Evolutionary conservation across 2,797 vertebrate genomes (phyloP), one percentile per base, ranked within the genome.

Genomic region (Urosaurus nigricauda): DNA sequence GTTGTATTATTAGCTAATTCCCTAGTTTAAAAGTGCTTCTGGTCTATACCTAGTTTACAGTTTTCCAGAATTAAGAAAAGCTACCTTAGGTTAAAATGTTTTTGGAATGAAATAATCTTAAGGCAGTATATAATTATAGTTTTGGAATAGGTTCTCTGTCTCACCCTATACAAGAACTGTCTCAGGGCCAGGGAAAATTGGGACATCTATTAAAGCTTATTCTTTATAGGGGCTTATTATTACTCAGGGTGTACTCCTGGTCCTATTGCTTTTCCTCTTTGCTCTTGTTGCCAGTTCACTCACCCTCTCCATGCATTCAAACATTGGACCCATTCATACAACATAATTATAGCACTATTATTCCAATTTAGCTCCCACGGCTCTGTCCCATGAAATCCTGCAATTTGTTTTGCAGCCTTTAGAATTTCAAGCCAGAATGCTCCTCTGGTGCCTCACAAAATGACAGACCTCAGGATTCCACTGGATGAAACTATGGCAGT

Each of bases 1-100:
- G 94, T 90, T 95, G 90, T 83, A 90, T 95, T 96, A 97, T 96
- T 96, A 95, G 91, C 91, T 95, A 96, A 95, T 94, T 95, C 92
- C 91, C 89, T 94, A 63, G 40, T 75, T 94, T 93, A 90, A 91
- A 89, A 78, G 75, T 1, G 16, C 77, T 47, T 92, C 90, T 84
- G 85, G 63, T 35, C 90, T 89, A 71, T 82, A 71, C 73, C 91
- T 91, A 75, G 4, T 70, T 2, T 90, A 83, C 88, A 51, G 82
- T 93, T 93, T 35, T 1, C 83, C 85, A 91, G 79, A 58, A 84
- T 81, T 73, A 80, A 75, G 26, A 79, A 65, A 58, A 29, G 58
- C 16, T 9, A 3, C 87, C 86, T 37, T 77, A 60, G 68, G 4
- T n/a, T 5, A 0, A 0, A 56, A 37, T 85, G 14, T 88, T 35